Base-by-base conservation (phyloP, 2,888 invertebrate species). In the Diaphora mendica region DNA sequence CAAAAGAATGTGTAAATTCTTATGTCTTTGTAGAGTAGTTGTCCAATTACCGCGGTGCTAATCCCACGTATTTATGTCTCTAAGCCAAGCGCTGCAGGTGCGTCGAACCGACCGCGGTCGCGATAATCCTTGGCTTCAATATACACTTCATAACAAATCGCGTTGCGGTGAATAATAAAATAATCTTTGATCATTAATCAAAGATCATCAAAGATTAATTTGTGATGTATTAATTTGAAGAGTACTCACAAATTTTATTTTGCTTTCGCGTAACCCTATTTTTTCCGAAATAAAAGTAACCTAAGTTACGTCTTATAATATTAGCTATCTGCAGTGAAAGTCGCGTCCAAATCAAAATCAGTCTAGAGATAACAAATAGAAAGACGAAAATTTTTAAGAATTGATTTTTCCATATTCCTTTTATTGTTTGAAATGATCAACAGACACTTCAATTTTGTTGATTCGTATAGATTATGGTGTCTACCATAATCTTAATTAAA, bases 31-130 rank as follows among this genome's bases (percentile, higher is more conserved):
- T 64, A 4, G 48, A 30, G 44, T 9, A 64, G 15, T 8, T 33
- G 23, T 20, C 77, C 79, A 87, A 86, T 86, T 85, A 86, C 80
- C 75, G 76, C 70, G 71, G 83, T 81, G 84, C 70, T 86, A 84
- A 87, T 82, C 79, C 80, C 30, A 35, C 72, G 80, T 78, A 82
- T 85, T 85, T 82, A 82, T 86, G 35, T 79, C 64, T 39, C 72
- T 82, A 82, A 85, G 77, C 80, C 82, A 72, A 70, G 75, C 59
- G 78, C 67, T 85, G 86, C 85, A 85, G 84, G 84, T 86, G 86
- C 77, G 77, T 74, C 78, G 72, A 76, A 81, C 74, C 77, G 70
- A 67, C 77, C 75, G 75, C 69, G 75, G 75, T 71, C 26, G 59
- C 67, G 44, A 67, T 85, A 84, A 86, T 79, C 82, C 79, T 51